Base-by-base conservation (phyloP, 2,888 invertebrate genomes). In the Erebia epiphron region DNA sequence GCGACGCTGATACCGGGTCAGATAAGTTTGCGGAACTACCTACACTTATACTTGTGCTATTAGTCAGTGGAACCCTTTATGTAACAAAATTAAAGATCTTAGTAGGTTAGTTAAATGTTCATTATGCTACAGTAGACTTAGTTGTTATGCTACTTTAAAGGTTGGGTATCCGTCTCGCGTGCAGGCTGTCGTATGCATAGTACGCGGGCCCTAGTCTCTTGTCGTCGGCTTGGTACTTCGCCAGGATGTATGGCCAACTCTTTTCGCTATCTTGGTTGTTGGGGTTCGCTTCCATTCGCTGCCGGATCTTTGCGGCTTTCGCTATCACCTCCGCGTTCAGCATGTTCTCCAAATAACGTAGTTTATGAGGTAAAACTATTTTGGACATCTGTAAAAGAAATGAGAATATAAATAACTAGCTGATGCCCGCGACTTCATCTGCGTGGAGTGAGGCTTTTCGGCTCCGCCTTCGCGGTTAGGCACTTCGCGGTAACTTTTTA, bases 301-400 rank as follows among this genome's bases (percentile, higher is more conserved):
- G 89, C 1, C 91, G 83, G 49, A 91, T 87, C 73, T 89, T 88
- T 2, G 90, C 87, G 2, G 91, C 91, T 69, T 91, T 92, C 82
- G 91, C 91, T 1, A 91, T 79, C 0, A 91, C 90, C 70, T 92
- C 92, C 0, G 90, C 86, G 71, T 91, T 92, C 62, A 92, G 73
- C 92, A 92, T 92, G 70, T 92, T 92, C 73, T 92, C 92, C 68
- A 92, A 79, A 75, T 92, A 92, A 50, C 92, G 81, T 18, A 92
- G 79, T 76, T 92, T 92, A 77, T 89, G 87, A 0, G 92, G 92
- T 61, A 92, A 80, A 54, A 92, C 83, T 76, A 92, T 92, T 81
- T 92, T 92, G 75, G 85, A 79, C n/a, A 84, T 67, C 92, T 92
- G 86, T 68, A 84, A 84, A 66, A 56, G 62, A 67, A 52, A 9